A percentile compares a stretch with the other conserved stretches of the same genome.
phyloP scores from a whole-genome alignment of 1,140 invertebrate species.

The Bombus haemorrhoidalis region DNA sequence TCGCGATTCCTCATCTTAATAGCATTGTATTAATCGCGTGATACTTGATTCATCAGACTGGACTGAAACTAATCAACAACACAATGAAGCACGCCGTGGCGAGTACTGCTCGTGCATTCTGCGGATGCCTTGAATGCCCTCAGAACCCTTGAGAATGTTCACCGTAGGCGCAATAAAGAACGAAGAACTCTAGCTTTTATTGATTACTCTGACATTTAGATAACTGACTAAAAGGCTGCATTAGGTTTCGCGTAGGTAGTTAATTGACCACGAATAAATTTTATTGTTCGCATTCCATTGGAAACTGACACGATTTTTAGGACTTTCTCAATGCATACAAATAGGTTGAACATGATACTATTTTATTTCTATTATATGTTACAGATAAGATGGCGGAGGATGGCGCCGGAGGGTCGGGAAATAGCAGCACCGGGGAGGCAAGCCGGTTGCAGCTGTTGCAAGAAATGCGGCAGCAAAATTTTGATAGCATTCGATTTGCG shows the following conservation, averaged over 20 bases:
- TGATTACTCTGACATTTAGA: slow-evolving; percentile 35
- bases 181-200: not conserved
- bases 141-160: not conserved
- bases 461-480: slow-evolving; percentile 95
- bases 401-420: slow-evolving; percentile 70
- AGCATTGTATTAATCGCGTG: slow-evolving; percentile 8
- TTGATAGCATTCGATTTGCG: slow-evolving; percentile 97
- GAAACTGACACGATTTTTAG: not conserved
- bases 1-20: slow-evolving; percentile 15
- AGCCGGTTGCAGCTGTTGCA: slow-evolving; percentile 88
- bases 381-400: slow-evolving; percentile 78
- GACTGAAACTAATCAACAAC: slow-evolving; percentile 13
- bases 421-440: slow-evolving; percentile 74
- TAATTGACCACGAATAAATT: slow-evolving; percentile 13
- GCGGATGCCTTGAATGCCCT: not conserved
- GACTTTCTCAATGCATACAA: not conserved
- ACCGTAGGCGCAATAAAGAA: slow-evolving; percentile 4
- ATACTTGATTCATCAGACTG: not conserved
- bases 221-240: slow-evolving; percentile 5
- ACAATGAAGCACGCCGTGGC: slow-evolving; percentile 1
- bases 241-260: not conserved
- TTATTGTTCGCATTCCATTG: not conserved
- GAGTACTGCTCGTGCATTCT: slow-evolving; percentile 1
- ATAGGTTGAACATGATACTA: not conserved
- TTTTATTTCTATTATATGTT: slow-evolving; percentile 1